Conservation (phyloP, 1,140 invertebrate species). For the Eulimnadia texana region DNA sequence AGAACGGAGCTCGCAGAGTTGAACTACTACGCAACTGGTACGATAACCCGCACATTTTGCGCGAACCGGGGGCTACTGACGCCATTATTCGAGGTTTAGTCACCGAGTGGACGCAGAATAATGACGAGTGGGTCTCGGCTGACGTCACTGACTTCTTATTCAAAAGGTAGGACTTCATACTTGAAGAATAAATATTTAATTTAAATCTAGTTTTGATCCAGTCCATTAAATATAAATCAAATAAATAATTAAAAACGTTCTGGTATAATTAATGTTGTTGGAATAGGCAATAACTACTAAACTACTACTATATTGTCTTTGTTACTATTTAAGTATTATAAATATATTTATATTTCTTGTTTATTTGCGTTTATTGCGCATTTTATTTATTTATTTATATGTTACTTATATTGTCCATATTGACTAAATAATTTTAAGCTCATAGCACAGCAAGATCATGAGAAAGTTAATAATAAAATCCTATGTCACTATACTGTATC, state of each 20-base stretch:
- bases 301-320: not conserved
- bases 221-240: no score
- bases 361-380: no score
- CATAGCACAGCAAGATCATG: no score
- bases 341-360: no score
- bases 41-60: conserved; percentile 8
- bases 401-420: no score
- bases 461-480: no score
- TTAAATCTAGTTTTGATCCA: no score
- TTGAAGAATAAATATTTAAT: no score
- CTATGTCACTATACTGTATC: no score
- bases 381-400: no score
- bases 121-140: conserved; percentile 18
- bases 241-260: not conserved
- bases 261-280: not conserved
- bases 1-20: conserved; percentile 5
- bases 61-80: conserved; percentile 3
- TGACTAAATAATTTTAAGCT: no score
- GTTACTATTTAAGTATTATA: conserved; percentile 2
- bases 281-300: not conserved
- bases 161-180: conserved; percentile 16
- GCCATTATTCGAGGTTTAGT: conserved; percentile 12
- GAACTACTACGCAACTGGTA: conserved; percentile 12
- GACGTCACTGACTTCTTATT: conserved; percentile 22
- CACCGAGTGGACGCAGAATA: conserved; percentile 14